Evolutionary conservation across 2,888 invertebrate species (phyloP).

Genomic region (Strigamia transsilvanica): DNA sequence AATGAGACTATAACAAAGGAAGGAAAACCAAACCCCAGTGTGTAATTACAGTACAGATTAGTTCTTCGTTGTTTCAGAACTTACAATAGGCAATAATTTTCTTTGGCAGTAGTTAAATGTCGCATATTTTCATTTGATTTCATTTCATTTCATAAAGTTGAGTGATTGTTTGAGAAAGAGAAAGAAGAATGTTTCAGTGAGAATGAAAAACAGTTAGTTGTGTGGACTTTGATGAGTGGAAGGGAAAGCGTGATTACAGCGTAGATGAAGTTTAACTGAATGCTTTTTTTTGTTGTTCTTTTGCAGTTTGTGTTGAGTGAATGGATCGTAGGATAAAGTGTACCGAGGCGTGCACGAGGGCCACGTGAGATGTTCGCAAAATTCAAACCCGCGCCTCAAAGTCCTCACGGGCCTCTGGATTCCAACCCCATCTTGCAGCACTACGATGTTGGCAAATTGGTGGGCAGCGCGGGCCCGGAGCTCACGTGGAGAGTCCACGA

Average conservation of each 20-base stretch:
- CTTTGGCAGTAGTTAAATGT: no score
- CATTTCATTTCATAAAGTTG: no score
- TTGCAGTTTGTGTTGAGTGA: background rate
- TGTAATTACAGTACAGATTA: no score
- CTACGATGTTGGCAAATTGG: constrained; percentile 85
- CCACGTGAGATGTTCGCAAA: constrained; percentile 75
- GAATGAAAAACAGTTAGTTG: background rate
- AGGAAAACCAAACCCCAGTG: no score
- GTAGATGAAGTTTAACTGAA: background rate
- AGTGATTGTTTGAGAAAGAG: no score
- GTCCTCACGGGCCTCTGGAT: constrained; percentile 61
- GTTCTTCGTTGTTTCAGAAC: no score
- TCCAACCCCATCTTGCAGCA: constrained; percentile 80
- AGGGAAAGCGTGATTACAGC: background rate
- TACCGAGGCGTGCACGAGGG: constrained; percentile 55
- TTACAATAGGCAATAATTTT: no score
- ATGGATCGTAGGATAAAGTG: constrained; percentile 59
- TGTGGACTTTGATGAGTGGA: background rate
- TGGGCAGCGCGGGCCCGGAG: constrained; percentile 84
- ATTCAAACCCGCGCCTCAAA: constrained; percentile 67
- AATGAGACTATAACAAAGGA: no score
- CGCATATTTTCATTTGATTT: no score
- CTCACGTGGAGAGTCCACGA: constrained; percentile 92
- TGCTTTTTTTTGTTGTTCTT: background rate
- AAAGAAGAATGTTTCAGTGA: no score